Conservation (phyloP, 2,888 invertebrate genomes). For the Papilio demoleus region DNA sequence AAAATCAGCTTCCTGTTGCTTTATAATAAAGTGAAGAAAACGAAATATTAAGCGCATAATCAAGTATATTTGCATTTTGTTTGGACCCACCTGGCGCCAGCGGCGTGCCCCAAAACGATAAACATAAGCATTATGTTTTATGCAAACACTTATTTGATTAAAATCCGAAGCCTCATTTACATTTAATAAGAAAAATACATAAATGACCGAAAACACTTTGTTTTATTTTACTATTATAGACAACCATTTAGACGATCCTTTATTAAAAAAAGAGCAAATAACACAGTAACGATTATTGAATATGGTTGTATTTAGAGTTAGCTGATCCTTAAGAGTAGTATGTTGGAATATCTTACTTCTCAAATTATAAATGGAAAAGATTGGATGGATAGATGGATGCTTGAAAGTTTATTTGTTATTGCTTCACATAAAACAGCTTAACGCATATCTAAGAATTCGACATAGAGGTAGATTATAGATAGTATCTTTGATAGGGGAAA, state of each 20-base stretch:
- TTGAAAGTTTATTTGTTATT: too few species aligned
- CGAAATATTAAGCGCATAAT: constrained; percentile 39
- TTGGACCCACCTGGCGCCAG: constrained; percentile 32
- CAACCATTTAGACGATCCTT: not conserved
- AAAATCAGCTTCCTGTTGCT: constrained; percentile 16
- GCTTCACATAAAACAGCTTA: too few species aligned
- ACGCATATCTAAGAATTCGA: too few species aligned
- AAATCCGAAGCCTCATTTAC: constrained; percentile 35
- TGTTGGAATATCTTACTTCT: too few species aligned
- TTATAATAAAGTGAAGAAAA: constrained; percentile 28
- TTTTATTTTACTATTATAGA: constrained; percentile 18
- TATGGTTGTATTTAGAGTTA: not conserved
- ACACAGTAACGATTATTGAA: not conserved
- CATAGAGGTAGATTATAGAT: too few species aligned
- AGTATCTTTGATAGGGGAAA: too few species aligned
- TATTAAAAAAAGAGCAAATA: not conserved
- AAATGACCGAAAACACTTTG: constrained; percentile 13
- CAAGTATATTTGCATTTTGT: constrained; percentile 37
- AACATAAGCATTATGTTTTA: constrained; percentile 37
- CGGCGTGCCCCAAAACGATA: constrained; percentile 26
- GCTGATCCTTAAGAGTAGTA: too few species aligned
- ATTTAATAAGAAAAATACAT: constrained; percentile 37
- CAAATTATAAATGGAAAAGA: too few species aligned
- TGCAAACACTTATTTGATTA: constrained; percentile 38
- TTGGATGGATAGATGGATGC: too few species aligned